A percentile compares a stretch with the other conserved stretches of the same genome.
Evolutionary conservation across 2,888 invertebrate genomes (phyloP).

Genomic region (Brachyptera putata): DNA sequence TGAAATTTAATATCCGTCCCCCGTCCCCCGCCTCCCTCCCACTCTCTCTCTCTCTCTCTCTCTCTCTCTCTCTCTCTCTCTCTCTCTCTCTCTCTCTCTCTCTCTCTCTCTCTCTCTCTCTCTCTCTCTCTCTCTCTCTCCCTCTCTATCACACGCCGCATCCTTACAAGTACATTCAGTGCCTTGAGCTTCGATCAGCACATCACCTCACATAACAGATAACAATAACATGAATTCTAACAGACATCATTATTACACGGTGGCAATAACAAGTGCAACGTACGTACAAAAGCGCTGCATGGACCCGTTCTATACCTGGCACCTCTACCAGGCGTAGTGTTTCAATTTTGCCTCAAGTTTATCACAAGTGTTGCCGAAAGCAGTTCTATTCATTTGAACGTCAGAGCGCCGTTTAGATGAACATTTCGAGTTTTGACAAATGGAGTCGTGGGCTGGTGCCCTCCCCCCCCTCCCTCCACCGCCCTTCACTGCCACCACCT

Average conservation of each 20-base stretch:
- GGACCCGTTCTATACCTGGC: too few species aligned
- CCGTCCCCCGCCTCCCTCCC: constrained; percentile 34
- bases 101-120: not conserved
- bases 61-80: not conserved
- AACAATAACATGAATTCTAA: too few species aligned
- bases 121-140: not conserved
- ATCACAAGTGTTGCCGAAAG: constrained; percentile 13
- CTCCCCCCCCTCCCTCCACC: constrained; percentile 7
- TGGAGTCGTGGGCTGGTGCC: constrained; percentile 37
- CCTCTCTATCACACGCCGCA: too few species aligned
- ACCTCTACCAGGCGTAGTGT: too few species aligned
- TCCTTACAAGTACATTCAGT: not conserved
- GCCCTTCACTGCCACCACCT: not conserved
- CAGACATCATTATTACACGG: too few species aligned
- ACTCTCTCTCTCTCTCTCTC: not conserved
- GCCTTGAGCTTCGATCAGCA: not conserved
- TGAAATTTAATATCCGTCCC: constrained; percentile 47
- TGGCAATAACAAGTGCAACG: too few species aligned
- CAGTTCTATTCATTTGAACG: constrained; percentile 20
- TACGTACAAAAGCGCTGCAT: too few species aligned
- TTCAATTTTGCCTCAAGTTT: constrained; percentile 5
- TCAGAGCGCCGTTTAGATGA: constrained; percentile 25
- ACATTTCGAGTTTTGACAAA: constrained; percentile 33
- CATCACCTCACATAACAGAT: not conserved
- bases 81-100: not conserved